Base-by-base conservation (phyloP, 1,140 invertebrate genomes). In the Atopsyche davidsoni region DNA sequence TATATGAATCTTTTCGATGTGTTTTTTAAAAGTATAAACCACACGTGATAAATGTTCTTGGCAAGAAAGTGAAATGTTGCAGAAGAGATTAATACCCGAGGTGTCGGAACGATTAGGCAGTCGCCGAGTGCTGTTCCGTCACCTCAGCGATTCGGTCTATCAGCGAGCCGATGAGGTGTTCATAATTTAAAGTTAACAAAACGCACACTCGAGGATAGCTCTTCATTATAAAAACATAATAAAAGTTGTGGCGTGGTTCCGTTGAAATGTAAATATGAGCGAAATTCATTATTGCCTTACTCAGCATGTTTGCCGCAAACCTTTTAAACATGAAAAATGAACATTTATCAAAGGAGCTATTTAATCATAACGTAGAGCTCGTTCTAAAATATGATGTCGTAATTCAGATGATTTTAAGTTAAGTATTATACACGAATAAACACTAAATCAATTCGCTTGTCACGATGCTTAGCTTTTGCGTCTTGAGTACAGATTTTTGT, bases 361-460 rank as follows among this genome's bases (percentile, higher is more conserved):
- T 55, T 45, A 49, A 55, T 49, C 46, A 49, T 14, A 45, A 31
- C 24, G 49, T 17, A 51, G 45, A 24, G 41, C 39, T 36, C 7
- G 13, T 28, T 46, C 43, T 47, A 47, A 48, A 56, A 48, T 46
- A 47, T 50, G 44, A 56, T 31, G 54, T 56, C 54, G 52, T 52
- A 52, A 56, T 56, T 46, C 40, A 52, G 45, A 52, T 36, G 36
- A 42, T 46, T 41, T 44, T 25, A 14, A 42, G 35, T 44, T 10
- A 17, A 22, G 18, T 21, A 9, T 41, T 39, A 49, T 49, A 17
- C 38, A 45, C 32, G 53, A 43, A 50, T 54, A 54, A 54, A 54
- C 32, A 45, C 16, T 34, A 23, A 55, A 55, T 55, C 41, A 55
- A 55, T 55, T 55, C 46, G 39, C 32, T 42, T 43, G 46, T 45